Evolutionary conservation across 2,888 invertebrate genomes (phyloP).

Genomic region (Lutraria lutraria): DNA sequence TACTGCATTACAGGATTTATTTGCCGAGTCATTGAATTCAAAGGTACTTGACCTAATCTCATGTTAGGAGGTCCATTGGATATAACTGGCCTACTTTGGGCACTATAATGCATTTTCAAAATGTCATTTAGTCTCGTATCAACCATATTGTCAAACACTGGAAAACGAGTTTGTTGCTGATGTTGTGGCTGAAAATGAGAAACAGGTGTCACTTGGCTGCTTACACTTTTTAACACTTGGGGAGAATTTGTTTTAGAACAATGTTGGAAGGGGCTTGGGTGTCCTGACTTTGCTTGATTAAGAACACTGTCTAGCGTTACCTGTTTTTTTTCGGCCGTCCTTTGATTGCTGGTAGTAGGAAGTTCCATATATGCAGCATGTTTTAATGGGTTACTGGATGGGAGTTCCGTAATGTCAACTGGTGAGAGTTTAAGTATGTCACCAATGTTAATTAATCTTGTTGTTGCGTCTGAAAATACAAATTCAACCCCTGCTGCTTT

Average conservation of each 20-base stretch:
- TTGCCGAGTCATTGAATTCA: conserved; percentile 28
- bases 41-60: conserved; percentile 28
- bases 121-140: conserved; percentile 49
- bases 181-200: conserved; percentile 41
- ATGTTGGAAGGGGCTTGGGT: conserved; percentile 58
- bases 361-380: conserved; percentile 84
- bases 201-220: conserved; percentile 30
- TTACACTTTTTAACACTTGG: conserved; percentile 36
- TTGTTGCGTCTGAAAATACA: conserved; percentile 82
- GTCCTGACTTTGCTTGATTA: neutral
- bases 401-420: conserved; percentile 81
- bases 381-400: conserved; percentile 83
- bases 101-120: conserved; percentile 49
- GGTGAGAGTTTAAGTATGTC: conserved; percentile 77
- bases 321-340: neutral
- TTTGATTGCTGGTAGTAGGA: conserved; percentile 55
- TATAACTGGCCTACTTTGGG: conserved; percentile 28
- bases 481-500: conserved; percentile 83
- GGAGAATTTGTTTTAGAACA: conserved; percentile 34
- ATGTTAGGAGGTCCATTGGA: conserved; percentile 49
- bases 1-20: conserved; percentile 60
- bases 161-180: conserved; percentile 47
- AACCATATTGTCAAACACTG: conserved; percentile 44
- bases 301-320: neutral
- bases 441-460: conserved; percentile 80